Evolutionary conservation across 2,888 invertebrate genomes (phyloP).

Genomic region (Cataglyphis albicans): DNA sequence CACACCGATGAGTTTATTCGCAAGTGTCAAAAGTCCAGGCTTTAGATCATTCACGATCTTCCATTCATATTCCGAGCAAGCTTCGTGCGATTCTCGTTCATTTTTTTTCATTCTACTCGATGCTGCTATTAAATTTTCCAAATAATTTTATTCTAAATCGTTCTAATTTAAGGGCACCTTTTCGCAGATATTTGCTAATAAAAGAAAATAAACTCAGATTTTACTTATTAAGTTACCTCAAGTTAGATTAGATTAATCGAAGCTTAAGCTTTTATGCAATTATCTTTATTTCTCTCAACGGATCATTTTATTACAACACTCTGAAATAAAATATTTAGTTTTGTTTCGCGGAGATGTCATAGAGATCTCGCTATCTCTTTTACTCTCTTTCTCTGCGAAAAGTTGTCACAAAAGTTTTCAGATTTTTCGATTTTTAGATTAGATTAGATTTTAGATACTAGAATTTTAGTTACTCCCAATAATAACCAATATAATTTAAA

Average conservation of each 20-base stretch:
- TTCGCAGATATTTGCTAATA: conserved; percentile 40
- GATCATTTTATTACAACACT: not conserved
- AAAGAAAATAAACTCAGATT: conserved; percentile 24
- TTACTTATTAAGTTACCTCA: not conserved
- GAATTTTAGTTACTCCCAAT: conserved; percentile 18
- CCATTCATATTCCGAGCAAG: conserved; percentile 76
- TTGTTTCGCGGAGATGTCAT: conserved; percentile 11
- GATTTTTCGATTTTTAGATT: conserved; percentile 15
- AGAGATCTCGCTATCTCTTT: conserved; percentile 9
- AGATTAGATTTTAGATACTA: not conserved
- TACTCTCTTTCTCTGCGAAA: conserved; percentile 35
- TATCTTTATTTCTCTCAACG: not conserved
- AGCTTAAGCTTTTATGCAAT: conserved; percentile 1
- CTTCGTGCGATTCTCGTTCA: conserved; percentile 79
- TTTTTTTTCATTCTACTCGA: not conserved
- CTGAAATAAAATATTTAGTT: not conserved
- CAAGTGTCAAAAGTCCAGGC: conserved; percentile 19
- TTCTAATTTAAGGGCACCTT: conserved; percentile 46
- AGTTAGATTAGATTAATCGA: conserved; percentile 13
- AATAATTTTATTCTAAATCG: conserved; percentile 43
- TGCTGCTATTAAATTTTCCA: conserved; percentile 9
- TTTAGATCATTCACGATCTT: conserved; percentile 36
- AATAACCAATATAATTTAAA: conserved; percentile 21
- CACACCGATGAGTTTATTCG: conserved; percentile 5
- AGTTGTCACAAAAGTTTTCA: conserved; percentile 34